Evolutionary conservation across 2,888 invertebrate genomes (phyloP).

Genomic region (Lithophane leautieri): DNA sequence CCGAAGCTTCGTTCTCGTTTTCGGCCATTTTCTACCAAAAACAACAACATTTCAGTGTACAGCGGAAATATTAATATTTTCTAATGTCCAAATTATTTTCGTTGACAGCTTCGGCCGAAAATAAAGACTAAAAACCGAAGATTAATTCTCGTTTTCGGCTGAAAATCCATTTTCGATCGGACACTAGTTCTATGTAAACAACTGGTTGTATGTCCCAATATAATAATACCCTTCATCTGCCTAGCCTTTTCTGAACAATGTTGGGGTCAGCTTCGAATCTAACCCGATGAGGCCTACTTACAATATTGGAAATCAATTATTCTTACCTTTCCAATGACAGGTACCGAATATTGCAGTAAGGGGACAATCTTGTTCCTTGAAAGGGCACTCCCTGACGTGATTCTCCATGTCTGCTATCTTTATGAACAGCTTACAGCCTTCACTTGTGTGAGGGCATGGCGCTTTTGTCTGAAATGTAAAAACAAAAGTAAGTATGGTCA

Average conservation of each 20-base stretch:
- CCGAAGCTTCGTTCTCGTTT: too few relatives aligned
- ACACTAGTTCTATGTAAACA: neutral
- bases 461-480: constrained; percentile 67
- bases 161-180: too few relatives aligned
- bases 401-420: constrained; percentile 70
- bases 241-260: neutral
- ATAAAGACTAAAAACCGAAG: too few relatives aligned
- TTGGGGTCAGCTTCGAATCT: neutral
- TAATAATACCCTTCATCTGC: neutral
- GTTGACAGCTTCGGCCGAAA: too few relatives aligned
- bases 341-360: constrained; percentile 63
- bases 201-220: too few relatives aligned
- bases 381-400: constrained; percentile 80
- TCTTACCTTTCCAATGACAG: constrained; percentile 79
- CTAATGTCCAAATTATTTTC: too few relatives aligned
- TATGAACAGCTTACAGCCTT: constrained; percentile 76
- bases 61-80: too few relatives aligned
- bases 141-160: too few relatives aligned
- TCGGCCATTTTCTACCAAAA: too few relatives aligned
- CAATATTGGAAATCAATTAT: neutral
- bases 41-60: too few relatives aligned
- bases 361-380: constrained; percentile 77
- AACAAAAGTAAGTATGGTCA: neutral
- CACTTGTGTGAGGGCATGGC: constrained; percentile 71
- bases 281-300: neutral